Base-by-base conservation (phyloP, 92 coral and sea anemone genomes). In the Anthopleura xanthogrammica region DNA sequence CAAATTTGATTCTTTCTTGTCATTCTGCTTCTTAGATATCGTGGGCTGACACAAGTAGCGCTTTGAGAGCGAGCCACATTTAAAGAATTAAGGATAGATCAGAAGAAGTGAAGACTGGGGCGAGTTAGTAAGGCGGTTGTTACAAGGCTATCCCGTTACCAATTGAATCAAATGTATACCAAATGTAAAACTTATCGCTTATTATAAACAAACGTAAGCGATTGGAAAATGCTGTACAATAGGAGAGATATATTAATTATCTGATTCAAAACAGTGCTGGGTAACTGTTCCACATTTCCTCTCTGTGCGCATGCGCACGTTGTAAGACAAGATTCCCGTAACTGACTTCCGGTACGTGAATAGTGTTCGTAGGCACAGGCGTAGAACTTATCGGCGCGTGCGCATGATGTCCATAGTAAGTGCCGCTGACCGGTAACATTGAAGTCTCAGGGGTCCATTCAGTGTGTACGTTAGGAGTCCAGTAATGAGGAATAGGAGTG, bases 251-350 rank as follows among this genome's bases (percentile, higher is more conserved):
- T 41, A 13, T 12, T 20, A 14, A 19, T 42, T 75, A 29, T 56
- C 23, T 23, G 46, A 41, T 54, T 84, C 68, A 84, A 60, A 76
- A 84, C 68, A 77, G 60, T 19, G 82, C 70, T 5, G 87, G 82
- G 77, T 57, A 85, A 79, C 62, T 79, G 73, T 20, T 78, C 88
- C 88, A 85, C 68, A 85, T 52, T 16, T 85, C 88, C 46, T 85
- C 88, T 68, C 88, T 56, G 57, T 66, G 83, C 58, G 72, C 83
- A 50, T 85, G 88, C 75, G 88, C 88, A 14, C 83, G 70, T 39
- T 85, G 88, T 62, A 85, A 60, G 5, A 85, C 88, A 20, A 85
- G 81, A 71, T 85, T 85, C 16, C 82, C 82, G 75, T 79, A 85
- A 52, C 62, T 40, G 19, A 85, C 88, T 77, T 85, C 88, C 43